Conservation (phyloP, 2,888 invertebrate genomes). For the Drosophila stalkeri region DNA sequence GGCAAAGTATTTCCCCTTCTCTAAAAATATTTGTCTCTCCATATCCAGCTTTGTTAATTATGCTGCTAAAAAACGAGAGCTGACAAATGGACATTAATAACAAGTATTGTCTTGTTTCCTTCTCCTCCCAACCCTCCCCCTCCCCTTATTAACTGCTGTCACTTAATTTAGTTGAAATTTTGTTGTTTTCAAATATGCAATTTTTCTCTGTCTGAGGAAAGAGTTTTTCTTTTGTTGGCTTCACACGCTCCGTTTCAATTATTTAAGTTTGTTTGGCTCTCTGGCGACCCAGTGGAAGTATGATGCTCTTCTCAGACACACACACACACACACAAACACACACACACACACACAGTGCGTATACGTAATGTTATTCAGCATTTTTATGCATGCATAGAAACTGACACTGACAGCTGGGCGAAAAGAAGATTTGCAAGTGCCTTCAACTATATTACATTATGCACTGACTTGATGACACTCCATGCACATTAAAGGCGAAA, state of each 20-base stretch:
- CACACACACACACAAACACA: conserved; percentile 17
- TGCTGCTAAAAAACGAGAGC: neutral
- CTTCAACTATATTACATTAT: conserved; percentile 7
- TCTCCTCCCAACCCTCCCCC: too few relatives aligned
- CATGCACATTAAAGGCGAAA: neutral
- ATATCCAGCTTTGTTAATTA: neutral
- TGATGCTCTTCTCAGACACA: conserved; percentile 17
- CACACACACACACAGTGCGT: conserved; percentile 29
- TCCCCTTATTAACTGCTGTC: neutral
- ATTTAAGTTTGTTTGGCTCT: conserved; percentile 19
- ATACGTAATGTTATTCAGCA: conserved; percentile 29
- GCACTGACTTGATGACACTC: neutral
- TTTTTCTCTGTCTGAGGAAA: neutral
- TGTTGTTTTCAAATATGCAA: neutral
- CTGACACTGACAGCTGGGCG: neutral
- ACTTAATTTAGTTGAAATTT: neutral
- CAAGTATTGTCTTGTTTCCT: too few relatives aligned
- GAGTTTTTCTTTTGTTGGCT: conserved; percentile 9
- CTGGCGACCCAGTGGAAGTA: conserved; percentile 8
- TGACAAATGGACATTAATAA: neutral
- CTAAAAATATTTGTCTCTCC: neutral
- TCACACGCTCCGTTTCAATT: conserved; percentile 20
- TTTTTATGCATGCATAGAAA: neutral
- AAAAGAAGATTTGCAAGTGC: neutral
- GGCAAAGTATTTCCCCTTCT: neutral